Base-by-base conservation (phyloP, 1,140 invertebrate species). In the Harlomillsia oculata region DNA sequence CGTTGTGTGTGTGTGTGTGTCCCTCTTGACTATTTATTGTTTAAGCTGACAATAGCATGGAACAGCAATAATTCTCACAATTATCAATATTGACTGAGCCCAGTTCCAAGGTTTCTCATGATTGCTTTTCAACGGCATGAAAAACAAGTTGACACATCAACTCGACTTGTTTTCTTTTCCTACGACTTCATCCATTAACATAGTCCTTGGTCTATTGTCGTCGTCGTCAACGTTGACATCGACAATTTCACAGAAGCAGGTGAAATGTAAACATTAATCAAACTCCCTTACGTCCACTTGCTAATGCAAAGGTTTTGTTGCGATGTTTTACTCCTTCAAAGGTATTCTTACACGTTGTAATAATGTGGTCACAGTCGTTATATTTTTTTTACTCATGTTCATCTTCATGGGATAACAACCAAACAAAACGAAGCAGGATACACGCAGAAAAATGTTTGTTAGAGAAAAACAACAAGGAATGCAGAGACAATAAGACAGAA, bases 11-110 rank as follows among this genome's bases (percentile, higher is more conserved):
- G 13, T 41, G 23, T 34, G 34, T 34, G 25, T 48, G 52, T 34
- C 52, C 39, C 36, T 54, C 52, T 16, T 25, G n/a, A 34, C 9
- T 56, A 49, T 56, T 56, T 56, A 56, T 56, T 56, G 45, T 49
- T 49, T 36, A 51, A 51, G 32, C 37, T 57, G 55, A 51, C 37
- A 43, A 43, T 53, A 41, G 36, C 37, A 44, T 53, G 41, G 41
- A 57, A 57, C 34, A 57, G 37, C 46, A 57, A 57, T 58, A 52
- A 51, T 58, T 58, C 49, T 48, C 49, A 58, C 56, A 58, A 58
- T 58, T 58, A 58, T 52, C 56, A 58, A 58, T 58, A 58, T 58
- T 58, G 39, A 52, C 56, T 52, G 30, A 52, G 45, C 54, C 37
- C 16, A 54, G 46, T 58, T 58, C 41, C 56, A 58, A 58, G 56